Conservation (phyloP, 1,140 invertebrate species). For the Drosophila orena region DNA sequence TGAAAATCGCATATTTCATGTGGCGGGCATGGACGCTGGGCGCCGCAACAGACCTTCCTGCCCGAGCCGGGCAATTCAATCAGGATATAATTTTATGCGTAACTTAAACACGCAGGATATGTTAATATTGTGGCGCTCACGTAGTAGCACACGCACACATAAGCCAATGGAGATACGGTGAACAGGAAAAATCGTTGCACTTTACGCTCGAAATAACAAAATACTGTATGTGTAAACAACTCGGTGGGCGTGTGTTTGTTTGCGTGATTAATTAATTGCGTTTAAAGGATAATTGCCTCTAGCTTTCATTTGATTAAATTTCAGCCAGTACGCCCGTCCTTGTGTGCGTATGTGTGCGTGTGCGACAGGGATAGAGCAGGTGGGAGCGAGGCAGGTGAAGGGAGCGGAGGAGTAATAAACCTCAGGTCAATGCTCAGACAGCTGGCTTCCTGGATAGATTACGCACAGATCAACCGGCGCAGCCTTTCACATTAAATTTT, state of each 20-base stretch:
- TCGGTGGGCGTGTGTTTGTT: slow-evolving; percentile 48
- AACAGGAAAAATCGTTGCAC: slow-evolving; percentile 54
- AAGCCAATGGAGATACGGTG: slow-evolving; percentile 17
- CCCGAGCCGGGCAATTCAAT: slow-evolving; percentile 68
- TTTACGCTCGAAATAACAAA: slow-evolving; percentile 73
- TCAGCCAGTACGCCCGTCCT: slow-evolving; percentile 14
- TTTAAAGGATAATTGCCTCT: slow-evolving; percentile 83
- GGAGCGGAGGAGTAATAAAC: slow-evolving; percentile 34
- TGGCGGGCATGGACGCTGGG: slow-evolving; percentile 39
- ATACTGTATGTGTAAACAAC: slow-evolving; percentile 47
- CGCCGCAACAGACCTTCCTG: slow-evolving; percentile 12
- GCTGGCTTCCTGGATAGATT: slow-evolving; percentile 64
- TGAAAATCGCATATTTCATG: slow-evolving; percentile 81
- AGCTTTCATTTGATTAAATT: slow-evolving; percentile 83
- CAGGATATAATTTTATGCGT: slow-evolving; percentile 82
- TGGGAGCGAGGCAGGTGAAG: not conserved
- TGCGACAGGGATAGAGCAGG: slow-evolving; percentile 1
- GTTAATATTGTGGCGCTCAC: slow-evolving; percentile 70
- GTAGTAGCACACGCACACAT: slow-evolving; percentile 12
- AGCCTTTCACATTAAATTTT: slow-evolving; percentile 31
- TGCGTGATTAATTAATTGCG: slow-evolving; percentile 83
- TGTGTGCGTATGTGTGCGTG: not conserved
- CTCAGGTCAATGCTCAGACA: slow-evolving; percentile 61
- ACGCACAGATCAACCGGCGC: slow-evolving; percentile 25
- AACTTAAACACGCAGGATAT: slow-evolving; percentile 82